Evolutionary conservation across 2,888 invertebrate species (phyloP).

Genomic region (Calameuta idolon): DNA sequence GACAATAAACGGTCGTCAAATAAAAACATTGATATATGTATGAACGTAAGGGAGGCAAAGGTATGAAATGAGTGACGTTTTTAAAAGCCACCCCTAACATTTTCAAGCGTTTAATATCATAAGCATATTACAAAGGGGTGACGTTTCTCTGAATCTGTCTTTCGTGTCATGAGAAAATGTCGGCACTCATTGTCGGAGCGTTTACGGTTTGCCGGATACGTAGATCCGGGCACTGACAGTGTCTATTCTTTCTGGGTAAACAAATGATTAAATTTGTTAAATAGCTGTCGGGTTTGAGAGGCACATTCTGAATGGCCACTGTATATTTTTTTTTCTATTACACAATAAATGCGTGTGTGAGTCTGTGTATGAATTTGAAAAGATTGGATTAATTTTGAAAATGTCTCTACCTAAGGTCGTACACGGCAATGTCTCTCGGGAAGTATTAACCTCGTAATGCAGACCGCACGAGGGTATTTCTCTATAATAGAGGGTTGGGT

Average conservation of each 20-base stretch:
- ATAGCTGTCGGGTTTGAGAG: not conserved
- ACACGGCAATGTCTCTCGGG: not conserved
- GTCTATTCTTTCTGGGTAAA: not conserved
- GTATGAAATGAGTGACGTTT: constrained; percentile 38
- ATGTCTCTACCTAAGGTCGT: not conserved
- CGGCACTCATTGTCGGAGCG: not conserved
- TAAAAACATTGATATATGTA: too few relatives aligned
- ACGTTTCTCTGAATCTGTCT: constrained; percentile 10
- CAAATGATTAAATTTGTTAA: not conserved
- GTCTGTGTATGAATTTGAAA: not conserved
- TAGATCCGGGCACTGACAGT: not conserved
- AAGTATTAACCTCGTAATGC: not conserved
- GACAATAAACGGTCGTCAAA: too few relatives aligned
- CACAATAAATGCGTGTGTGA: not conserved
- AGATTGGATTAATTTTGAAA: not conserved
- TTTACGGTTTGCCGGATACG: not conserved
- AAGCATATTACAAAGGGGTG: constrained; percentile 48
- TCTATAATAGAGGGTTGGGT: not conserved
- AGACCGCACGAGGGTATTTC: not conserved
- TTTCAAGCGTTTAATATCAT: constrained; percentile 46
- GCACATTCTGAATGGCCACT: not conserved
- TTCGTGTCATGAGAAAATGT: constrained; percentile 9
- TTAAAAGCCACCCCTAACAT: constrained; percentile 44
- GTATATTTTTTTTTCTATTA: not conserved
- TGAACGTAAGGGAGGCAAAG: not conserved